These are phyloP conservation scores for Plumapathes pennacea DNA, from an alignment of 92 coral and sea anemone species.

Conservation along the genomic window DNA sequence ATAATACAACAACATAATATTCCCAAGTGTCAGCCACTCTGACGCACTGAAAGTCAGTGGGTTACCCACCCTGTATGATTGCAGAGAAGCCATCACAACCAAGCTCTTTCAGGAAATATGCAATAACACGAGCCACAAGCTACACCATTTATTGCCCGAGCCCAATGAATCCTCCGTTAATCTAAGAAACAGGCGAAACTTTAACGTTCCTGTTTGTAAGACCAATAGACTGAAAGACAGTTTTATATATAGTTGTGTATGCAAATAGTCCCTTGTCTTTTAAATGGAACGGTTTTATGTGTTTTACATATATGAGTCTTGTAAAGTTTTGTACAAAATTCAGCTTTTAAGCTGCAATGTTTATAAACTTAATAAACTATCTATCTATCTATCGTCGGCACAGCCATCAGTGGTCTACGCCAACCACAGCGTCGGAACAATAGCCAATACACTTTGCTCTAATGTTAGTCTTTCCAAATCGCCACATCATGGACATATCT, in stretches of 20 bases:
- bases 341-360: constrained; percentile 17
- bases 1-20: not conserved
- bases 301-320: constrained; percentile 1
- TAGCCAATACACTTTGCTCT: too few species aligned
- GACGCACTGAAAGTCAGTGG: constrained; percentile 16
- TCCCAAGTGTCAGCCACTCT: constrained; percentile 14
- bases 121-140: constrained; percentile 29
- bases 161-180: constrained; percentile 20
- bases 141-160: constrained; percentile 21
- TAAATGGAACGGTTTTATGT: too few species aligned
- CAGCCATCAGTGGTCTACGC: not conserved
- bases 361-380: constrained; percentile 4
- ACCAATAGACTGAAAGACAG: constrained; percentile 11
- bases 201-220: constrained; percentile 36
- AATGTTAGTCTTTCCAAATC: not conserved
- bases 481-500: not conserved
- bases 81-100: constrained; percentile 27
- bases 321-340: constrained; percentile 1
- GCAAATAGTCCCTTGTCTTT: too few species aligned
- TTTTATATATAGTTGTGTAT: too few species aligned
- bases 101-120: constrained; percentile 20
- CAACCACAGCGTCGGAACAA: constrained; percentile 3
- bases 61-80: constrained; percentile 24
- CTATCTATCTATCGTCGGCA: constrained; percentile 12
- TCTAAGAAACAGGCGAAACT: constrained; percentile 25